Evolutionary conservation across 2,888 invertebrate genomes (phyloP), one percentile per base, ranked within the genome.

Genomic region (Lacanobia oleracea): DNA sequence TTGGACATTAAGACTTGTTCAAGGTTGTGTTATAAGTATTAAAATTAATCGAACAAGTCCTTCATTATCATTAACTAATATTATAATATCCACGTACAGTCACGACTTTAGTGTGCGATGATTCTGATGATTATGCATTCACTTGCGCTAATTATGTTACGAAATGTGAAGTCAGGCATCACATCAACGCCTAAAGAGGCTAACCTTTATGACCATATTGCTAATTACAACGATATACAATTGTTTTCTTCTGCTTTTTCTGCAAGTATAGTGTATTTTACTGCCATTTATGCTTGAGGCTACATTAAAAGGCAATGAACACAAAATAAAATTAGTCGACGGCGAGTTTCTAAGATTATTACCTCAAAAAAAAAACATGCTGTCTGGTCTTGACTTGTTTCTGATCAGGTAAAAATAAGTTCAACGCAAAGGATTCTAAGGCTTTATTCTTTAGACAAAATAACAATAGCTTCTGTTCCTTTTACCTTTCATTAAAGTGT

Each of bases 351-450:
- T 65, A 62, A 61, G 57, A 69, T 63, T 69, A 72, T 56, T 53
- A 33, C 50, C 48, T 33, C 72, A 48, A 60, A 61, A 69, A 72
- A 75, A 60, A 85, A 72, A 10, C 37, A 33, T 57, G 53, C 51
- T 43, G 16, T 77, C 88, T 82, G 87, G 90, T 90, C 86, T 87
- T 72, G 82, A 88, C 89, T 83, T 89, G 90, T 89, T 86, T 74
- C 76, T 79, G 80, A 72, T 82, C 91, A 90, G 91, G 91, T 91
- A 90, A 88, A 87, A 88, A 85, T 81, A 64, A 81, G 78, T 76
- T 81, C 79, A 86, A 86, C 81, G 83, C 77, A 72, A 78, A 79
- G 81, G 74, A 82, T 82, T 84, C 72, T 74, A 63, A 60, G 74
- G 74, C 72, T 76, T 72, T 81, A 67, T 77, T 77, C 72, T 82